phyloP scores from a whole-genome alignment of 2,888 invertebrate genomes.

The Drepana falcataria region DNA sequence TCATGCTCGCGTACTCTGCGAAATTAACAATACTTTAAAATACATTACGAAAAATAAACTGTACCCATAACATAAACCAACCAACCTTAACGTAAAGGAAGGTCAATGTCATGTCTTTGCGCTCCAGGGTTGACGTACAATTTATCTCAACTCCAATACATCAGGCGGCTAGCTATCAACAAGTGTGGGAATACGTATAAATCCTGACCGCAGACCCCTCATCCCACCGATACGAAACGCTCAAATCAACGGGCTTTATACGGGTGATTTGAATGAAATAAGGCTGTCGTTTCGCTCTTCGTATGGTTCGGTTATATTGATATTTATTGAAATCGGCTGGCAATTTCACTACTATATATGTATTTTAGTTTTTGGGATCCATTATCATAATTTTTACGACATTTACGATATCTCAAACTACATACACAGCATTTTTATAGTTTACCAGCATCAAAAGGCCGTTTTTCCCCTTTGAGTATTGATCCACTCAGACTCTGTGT shows the following conservation, averaged over 20 bases:
- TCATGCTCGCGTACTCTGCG: too few species aligned
- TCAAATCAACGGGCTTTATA: constrained; percentile 14
- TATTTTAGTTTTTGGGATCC: neutral
- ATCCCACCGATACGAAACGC: constrained; percentile 10
- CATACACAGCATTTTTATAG: too few species aligned
- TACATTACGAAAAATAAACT: constrained; percentile 7
- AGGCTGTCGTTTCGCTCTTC: constrained; percentile 4
- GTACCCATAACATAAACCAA: constrained; percentile 8
- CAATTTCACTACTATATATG: neutral
- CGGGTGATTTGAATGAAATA: constrained; percentile 8
- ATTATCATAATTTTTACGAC: too few species aligned
- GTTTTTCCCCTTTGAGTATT: too few species aligned
- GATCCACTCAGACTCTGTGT: too few species aligned
- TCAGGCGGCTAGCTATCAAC: constrained; percentile 57
- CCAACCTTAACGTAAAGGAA: constrained; percentile 7
- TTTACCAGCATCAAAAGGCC: too few species aligned
- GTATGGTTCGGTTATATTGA: constrained; percentile 8
- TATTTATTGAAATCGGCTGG: constrained; percentile 6
- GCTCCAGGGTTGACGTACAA: constrained; percentile 30
- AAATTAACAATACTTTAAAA: neutral
- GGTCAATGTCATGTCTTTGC: constrained; percentile 30
- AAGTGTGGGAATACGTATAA: constrained; percentile 65
- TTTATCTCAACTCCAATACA: constrained; percentile 48
- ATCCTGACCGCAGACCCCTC: constrained; percentile 31
- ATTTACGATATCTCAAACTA: too few species aligned